phyloP scores from a whole-genome alignment of 2,113 vertebrate genomes.

The Fulmarus glacialis region DNA sequence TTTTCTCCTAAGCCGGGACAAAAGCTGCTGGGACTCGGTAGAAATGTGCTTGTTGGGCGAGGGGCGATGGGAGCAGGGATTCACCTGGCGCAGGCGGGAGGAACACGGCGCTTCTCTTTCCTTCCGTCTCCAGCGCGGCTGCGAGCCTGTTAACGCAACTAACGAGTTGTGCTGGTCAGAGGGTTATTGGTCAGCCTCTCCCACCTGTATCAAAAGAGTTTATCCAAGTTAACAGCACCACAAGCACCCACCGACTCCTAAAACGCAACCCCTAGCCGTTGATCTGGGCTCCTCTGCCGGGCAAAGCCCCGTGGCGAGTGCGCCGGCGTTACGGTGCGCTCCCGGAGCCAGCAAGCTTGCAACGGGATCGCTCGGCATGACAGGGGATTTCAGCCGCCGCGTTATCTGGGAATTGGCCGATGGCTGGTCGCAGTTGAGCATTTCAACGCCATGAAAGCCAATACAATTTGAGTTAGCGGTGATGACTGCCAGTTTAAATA shows the following conservation, averaged over 20 bases:
- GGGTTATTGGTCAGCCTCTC: background rate
- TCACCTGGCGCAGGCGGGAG: background rate
- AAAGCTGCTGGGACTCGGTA: background rate
- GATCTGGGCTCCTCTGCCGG: background rate
- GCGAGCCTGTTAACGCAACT: accelerated
- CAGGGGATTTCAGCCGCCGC: conserved; percentile 75
- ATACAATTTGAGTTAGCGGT: conserved; percentile 85
- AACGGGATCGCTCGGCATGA: conserved; percentile 67
- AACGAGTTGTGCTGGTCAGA: accelerated
- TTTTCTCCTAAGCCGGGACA: background rate
- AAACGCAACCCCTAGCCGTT: accelerated
- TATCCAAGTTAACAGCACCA: background rate
- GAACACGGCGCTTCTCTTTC: accelerated
- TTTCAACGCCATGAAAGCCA: conserved; percentile 80
- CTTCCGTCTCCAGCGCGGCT: background rate
- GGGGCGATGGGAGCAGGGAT: background rate
- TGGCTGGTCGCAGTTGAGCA: conserved; percentile 79
- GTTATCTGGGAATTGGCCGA: conserved; percentile 78
- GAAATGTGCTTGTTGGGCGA: background rate
- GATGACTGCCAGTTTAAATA: conserved; percentile 85
- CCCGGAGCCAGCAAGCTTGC: background rate
- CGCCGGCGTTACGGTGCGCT: background rate
- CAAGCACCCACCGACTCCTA: accelerated
- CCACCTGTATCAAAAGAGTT: background rate
- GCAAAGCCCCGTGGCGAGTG: background rate